Evolutionary conservation across 30 jellyfish, hydroid and myxozoan genomes (phyloP), one percentile per base, ranked within the genome.

Genomic region (Clytia hemisphaerica): DNA sequence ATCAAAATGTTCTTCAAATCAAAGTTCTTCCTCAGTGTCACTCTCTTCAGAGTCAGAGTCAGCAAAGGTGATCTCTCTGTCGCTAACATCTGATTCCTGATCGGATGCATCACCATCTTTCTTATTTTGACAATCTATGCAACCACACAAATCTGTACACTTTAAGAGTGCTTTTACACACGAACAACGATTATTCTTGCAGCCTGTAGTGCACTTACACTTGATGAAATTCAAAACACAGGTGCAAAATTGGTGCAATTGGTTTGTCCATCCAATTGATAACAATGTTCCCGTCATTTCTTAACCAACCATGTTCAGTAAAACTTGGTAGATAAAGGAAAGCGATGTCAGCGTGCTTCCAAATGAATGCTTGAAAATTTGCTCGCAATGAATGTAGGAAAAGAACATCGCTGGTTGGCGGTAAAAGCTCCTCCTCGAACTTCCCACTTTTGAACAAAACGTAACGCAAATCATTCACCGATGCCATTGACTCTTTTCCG

Each of bases 191-290:
- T 76, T 76, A 63, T 28, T 62, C 44, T 65, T 35, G 33, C 83
- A 76, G 19, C 90, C 90, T 50, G 77, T 76, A 19, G 44, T 76
- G 77, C 90, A 76, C 44, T 37, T 65, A 73, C 90, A 76, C 64
- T 58, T 64, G 18, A 74, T 42, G 18, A 74, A 74, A 12, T 74
- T 71, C 24, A 74, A 71, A 2, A 74, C 62, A 10, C 79, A 55
- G 49, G 53, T 75, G 24, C 63, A 75, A 50, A 53, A 62, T 84
- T 25, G 83, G 83, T 33, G 90, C 90, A 22, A 73, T 72, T 54
- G 90, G 79, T 9, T 51, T 22, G 36, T 10, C 16, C 16, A 10
- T 51, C 67, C 67, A 10, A 33, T n/a, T n/a, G n/a, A n/a, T n/a
- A n/a, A n/a, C n/a, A n/a, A n/a, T n/a, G n/a, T n/a, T n/a, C n/a